Conservation (phyloP, 2,113 vertebrate species). For the Dicaeum eximium region DNA sequence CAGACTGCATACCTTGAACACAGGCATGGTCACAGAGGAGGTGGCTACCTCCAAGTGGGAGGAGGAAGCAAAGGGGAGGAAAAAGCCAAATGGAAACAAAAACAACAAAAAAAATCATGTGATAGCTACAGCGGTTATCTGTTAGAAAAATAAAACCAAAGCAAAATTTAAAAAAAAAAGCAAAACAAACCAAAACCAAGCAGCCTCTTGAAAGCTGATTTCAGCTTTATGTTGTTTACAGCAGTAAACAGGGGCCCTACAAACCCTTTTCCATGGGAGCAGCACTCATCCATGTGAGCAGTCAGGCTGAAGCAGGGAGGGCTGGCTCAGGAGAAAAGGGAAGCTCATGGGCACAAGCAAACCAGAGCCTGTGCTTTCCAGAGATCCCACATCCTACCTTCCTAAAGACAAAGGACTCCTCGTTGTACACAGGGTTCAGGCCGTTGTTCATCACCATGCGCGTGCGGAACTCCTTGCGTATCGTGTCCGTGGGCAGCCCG, state of each 20-base stretch:
- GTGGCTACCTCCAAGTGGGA: constrained; percentile 33
- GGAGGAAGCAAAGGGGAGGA: constrained; percentile 30
- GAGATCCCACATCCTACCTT: constrained; percentile 78
- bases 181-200: neutral
- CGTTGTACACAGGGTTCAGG: constrained; percentile 96
- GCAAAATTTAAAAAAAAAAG: neutral
- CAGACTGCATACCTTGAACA: constrained; percentile 45
- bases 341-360: neutral
- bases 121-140: constrained; percentile 25
- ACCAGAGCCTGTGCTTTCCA: neutral
- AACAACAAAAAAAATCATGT: constrained; percentile 31
- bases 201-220: constrained; percentile 17
- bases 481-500: constrained; percentile 94
- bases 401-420: constrained; percentile 96
- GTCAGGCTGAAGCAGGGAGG: neutral
- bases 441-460: constrained; percentile 99
- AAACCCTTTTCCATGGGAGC: constrained; percentile 20
- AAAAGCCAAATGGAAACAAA: constrained; percentile 61
- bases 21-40: constrained; percentile 29
- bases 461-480: constrained; percentile 95
- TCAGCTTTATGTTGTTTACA: neutral
- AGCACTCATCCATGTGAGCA: neutral
- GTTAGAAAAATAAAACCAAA: neutral
- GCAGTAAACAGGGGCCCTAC: neutral
- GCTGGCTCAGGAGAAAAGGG: neutral